Conservation (phyloP, 2,888 invertebrate genomes). For the Erebia palarica region DNA sequence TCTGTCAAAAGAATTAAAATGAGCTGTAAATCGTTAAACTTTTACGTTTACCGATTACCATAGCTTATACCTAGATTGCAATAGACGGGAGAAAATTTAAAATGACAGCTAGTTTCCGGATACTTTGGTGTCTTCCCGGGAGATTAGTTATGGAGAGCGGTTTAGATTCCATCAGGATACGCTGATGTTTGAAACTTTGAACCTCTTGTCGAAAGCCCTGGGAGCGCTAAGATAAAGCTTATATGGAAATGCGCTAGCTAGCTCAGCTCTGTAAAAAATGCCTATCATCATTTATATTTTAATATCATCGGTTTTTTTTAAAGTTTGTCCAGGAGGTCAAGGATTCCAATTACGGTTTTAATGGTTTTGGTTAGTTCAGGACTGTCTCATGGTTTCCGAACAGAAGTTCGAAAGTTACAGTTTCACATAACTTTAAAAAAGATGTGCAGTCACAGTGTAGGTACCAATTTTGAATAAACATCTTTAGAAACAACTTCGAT, state of each 20-base stretch:
- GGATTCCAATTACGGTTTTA: too few species aligned
- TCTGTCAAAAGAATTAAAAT: too few species aligned
- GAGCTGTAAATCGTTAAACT: too few species aligned
- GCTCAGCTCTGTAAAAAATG: neutral
- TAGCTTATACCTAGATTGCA: constrained; percentile 41
- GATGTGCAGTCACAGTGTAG: too few species aligned
- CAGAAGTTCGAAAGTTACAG: too few species aligned
- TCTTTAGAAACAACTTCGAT: too few species aligned
- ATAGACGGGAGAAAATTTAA: constrained; percentile 61
- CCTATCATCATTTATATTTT: neutral
- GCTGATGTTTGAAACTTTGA: constrained; percentile 42
- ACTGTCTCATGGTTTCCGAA: too few species aligned
- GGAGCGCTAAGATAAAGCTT: constrained; percentile 12
- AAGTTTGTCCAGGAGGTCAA: too few species aligned
- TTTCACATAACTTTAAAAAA: too few species aligned
- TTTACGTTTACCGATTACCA: neutral
- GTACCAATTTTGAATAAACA: too few species aligned
- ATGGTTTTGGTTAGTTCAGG: too few species aligned
- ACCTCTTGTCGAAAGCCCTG: constrained; percentile 38
- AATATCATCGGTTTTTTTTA: too few species aligned
- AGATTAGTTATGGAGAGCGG: constrained; percentile 57
- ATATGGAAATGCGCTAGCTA: neutral
- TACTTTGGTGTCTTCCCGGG: constrained; percentile 48
- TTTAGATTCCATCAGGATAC: constrained; percentile 46
- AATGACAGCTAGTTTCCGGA: constrained; percentile 69